A percentile compares a stretch with the other conserved stretches of the same genome.
Conservation (phyloP, 2,888 invertebrate genomes). For the Busseola fusca region DNA sequence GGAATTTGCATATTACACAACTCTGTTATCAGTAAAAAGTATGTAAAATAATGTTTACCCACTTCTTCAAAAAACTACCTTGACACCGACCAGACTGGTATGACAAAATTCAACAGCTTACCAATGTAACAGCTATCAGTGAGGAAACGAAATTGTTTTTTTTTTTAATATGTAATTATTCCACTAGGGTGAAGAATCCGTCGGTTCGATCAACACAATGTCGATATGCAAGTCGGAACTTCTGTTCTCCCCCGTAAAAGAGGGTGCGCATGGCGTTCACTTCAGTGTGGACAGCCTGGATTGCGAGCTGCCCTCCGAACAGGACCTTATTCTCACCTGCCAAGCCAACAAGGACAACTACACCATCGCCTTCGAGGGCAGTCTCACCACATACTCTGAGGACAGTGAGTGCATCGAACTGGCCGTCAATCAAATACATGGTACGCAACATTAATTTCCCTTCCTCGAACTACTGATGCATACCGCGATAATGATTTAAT, state of each 20-base stretch:
- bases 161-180: conserved; percentile 26
- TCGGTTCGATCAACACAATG: conserved; percentile 93
- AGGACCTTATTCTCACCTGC: conserved; percentile 96
- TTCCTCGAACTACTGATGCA: conserved; percentile 48
- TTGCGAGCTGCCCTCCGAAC: conserved; percentile 94
- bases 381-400: conserved; percentile 95
- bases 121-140: not conserved
- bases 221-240: conserved; percentile 97
- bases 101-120: not conserved
- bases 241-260: conserved; percentile 96
- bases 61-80: not conserved
- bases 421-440: conserved; percentile 88
- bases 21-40: not conserved
- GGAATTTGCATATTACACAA: not conserved
- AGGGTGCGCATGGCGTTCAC: conserved; percentile 92
- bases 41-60: not conserved
- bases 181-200: conserved; percentile 92
- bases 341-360: conserved; percentile 98
- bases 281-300: conserved; percentile 97
- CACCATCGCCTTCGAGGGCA: conserved; percentile 98
- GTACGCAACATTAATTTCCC: conserved; percentile 65
- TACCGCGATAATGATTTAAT: conserved; percentile 68
- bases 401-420: conserved; percentile 92
- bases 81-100: not conserved
- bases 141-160: not conserved